Percentiles rank a stretch among this genome's conserved stretches.
These are phyloP conservation scores for Corvus hawaiiensis DNA, from an alignment of 2,113 vertebrate species.

Conservation along the genomic window DNA sequence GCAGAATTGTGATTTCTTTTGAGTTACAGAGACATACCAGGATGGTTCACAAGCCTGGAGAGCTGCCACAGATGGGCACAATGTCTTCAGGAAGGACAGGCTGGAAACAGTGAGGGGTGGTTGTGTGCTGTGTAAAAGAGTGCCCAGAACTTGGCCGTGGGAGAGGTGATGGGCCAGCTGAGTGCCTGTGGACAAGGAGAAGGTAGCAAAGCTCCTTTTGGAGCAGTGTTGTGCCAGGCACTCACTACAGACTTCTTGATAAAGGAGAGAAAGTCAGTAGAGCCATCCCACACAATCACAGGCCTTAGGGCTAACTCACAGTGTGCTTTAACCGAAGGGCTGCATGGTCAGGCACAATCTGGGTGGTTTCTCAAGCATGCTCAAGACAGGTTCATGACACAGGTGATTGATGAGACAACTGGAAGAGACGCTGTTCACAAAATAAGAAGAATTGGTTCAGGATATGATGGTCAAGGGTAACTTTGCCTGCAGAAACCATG, in stretches of 20 bases:
- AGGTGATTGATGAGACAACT: neutral
- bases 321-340: neutral
- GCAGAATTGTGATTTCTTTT: neutral
- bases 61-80: neutral
- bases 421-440: neutral
- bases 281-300: neutral
- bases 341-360: neutral
- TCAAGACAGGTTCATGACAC: neutral
- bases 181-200: neutral
- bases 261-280: neutral
- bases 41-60: neutral
- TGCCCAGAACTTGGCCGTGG: neutral
- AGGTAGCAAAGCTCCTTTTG: neutral
- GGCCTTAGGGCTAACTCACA: neutral
- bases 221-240: neutral
- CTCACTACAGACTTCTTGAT: neutral
- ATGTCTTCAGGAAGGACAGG: neutral
- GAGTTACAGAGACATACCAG: neutral
- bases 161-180: neutral
- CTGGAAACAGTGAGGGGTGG: neutral
- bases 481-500: neutral
- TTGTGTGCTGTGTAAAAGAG: neutral
- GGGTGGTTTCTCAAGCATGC: neutral
- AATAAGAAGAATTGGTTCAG: neutral
- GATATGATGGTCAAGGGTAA: neutral